Evolutionary conservation across 2,888 invertebrate species (phyloP).

Genomic region (Crossocerus cetratus): DNA sequence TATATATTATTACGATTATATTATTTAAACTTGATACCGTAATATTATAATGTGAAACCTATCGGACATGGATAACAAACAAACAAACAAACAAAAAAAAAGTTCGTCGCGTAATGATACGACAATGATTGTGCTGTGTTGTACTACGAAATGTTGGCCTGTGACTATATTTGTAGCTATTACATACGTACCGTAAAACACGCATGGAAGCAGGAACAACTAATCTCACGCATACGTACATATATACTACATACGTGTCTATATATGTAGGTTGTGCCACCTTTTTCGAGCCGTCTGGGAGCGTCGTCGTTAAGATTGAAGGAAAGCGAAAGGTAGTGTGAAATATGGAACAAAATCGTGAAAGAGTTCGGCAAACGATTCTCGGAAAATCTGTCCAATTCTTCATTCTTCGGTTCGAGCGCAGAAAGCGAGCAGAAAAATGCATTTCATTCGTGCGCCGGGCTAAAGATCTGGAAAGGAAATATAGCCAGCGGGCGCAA

Average conservation of each 20-base stretch:
- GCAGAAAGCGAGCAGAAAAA: no score
- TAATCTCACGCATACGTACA: conserved; percentile 54
- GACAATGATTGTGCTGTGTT: conserved; percentile 77
- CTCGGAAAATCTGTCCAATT: background rate
- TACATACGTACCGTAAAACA: conserved; percentile 60
- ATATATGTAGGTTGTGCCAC: conserved; percentile 71
- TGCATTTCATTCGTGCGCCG: no score
- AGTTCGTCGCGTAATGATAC: conserved; percentile 65
- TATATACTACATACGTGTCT: conserved; percentile 59
- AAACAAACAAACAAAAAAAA: conserved; percentile 26
- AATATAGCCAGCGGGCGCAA: no score
- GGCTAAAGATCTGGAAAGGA: no score
- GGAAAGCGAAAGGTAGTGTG: background rate
- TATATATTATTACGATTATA: conserved; percentile 72
- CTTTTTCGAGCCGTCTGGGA: conserved; percentile 48
- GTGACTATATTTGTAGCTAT: conserved; percentile 75
- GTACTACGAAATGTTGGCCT: conserved; percentile 77
- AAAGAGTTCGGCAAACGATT: conserved; percentile 7
- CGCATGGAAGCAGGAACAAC: conserved; percentile 33
- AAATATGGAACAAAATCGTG: conserved; percentile 25
- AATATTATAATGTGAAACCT: conserved; percentile 66
- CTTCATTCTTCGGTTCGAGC: background rate
- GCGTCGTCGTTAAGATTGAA: conserved; percentile 18
- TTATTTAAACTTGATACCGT: conserved; percentile 72
- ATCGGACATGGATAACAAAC: conserved; percentile 61